phyloP scores from a whole-genome alignment of 2,797 vertebrate genomes.

The Peromyscus melanophrys region DNA sequence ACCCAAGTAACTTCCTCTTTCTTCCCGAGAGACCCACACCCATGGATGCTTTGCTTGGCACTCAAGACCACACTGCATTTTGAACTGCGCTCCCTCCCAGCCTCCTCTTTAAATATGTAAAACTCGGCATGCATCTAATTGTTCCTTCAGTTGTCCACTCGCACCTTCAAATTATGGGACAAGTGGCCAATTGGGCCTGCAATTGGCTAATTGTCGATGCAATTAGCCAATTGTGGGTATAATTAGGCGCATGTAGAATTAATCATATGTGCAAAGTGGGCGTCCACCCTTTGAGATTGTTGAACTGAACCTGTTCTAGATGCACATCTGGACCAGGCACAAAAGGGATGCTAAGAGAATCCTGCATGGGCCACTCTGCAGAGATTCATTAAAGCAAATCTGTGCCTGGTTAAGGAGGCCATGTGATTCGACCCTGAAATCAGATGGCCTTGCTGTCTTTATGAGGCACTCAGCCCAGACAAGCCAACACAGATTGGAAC shows the following conservation, averaged over 20 bases:
- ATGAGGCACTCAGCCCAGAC: neutral
- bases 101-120: constrained; percentile 81
- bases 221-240: constrained; percentile 85
- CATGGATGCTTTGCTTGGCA: neutral
- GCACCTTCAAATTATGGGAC: constrained; percentile 86
- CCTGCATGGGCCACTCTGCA: constrained; percentile 64
- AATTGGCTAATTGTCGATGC: constrained; percentile 84
- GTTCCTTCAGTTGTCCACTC: constrained; percentile 83
- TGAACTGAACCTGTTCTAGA: constrained; percentile 76
- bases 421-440: neutral
- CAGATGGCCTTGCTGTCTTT: neutral
- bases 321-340: constrained; percentile 78
- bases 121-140: constrained; percentile 79
- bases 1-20: neutral
- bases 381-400: constrained; percentile 70
- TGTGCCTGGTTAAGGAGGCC: constrained; percentile 10
- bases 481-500: neutral
- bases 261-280: constrained; percentile 78
- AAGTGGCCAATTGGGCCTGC: constrained; percentile 86
- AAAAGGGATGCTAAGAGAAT: constrained; percentile 63
- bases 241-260: constrained; percentile 83
- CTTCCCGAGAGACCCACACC: neutral
- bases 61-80: constrained; percentile 8
- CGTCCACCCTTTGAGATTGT: constrained; percentile 75
- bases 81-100: neutral